These are phyloP conservation scores for Mactromeris polynyma DNA, from an alignment of 2,888 invertebrate genomes.

Conservation along the genomic window DNA sequence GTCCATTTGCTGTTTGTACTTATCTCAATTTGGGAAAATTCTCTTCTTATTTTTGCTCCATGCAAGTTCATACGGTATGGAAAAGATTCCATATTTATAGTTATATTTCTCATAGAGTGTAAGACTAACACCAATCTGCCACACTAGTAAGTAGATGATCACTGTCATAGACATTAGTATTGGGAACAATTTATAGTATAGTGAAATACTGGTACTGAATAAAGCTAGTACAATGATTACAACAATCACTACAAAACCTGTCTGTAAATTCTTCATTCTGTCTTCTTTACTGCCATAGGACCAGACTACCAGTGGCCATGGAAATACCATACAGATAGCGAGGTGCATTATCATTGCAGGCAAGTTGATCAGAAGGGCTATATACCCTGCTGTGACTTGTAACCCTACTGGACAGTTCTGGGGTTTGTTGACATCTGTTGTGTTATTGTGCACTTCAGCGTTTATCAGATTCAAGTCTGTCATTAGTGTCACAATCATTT, in stretches of 20 bases:
- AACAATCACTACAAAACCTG: neutral
- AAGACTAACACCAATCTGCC: slow-evolving; percentile 23
- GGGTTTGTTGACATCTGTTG: neutral
- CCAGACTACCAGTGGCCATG: slow-evolving; percentile 16
- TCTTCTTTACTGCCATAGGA: neutral
- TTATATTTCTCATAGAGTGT: neutral
- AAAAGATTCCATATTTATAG: slow-evolving; percentile 26
- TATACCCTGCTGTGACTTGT: neutral
- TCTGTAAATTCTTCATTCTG: neutral
- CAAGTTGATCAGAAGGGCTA: slow-evolving; percentile 10
- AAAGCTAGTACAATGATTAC: neutral
- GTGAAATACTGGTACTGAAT: neutral
- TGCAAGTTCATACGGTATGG: slow-evolving; percentile 21
- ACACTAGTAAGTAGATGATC: neutral
- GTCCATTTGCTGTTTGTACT: neutral
- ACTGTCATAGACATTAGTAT: neutral
- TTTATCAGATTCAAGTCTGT: slow-evolving; percentile 13
- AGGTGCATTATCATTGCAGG: slow-evolving; percentile 25
- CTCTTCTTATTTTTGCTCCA: neutral
- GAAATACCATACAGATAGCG: neutral
- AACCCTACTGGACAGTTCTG: neutral
- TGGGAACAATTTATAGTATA: neutral
- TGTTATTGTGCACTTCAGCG: neutral
- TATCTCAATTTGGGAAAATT: neutral
- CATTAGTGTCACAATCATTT: neutral